Conservation (phyloP, 2,888 invertebrate species). For the Xanthia togata region DNA sequence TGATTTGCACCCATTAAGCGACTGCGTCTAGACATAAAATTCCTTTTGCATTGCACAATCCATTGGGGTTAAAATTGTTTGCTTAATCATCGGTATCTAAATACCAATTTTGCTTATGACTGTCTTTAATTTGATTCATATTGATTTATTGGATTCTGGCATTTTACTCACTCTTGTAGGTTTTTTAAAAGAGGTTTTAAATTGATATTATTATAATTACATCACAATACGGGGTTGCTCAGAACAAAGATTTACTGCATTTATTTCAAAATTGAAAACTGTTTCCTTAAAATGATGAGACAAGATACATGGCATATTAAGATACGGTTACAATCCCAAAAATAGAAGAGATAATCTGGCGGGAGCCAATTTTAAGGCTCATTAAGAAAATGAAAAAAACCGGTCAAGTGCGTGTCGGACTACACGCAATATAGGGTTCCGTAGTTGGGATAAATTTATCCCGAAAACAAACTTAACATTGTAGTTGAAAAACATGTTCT, state of each 20-base stretch:
- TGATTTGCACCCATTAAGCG: slow-evolving; percentile 87
- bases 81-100: slow-evolving; percentile 43
- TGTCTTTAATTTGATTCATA: background rate
- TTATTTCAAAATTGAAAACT: too few relatives aligned
- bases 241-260: too few relatives aligned
- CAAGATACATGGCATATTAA: background rate
- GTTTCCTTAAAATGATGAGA: too few relatives aligned
- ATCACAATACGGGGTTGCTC: background rate
- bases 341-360: background rate
- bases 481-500: too few relatives aligned
- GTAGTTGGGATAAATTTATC: too few relatives aligned
- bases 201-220: background rate
- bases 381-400: background rate
- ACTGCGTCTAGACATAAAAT: slow-evolving; percentile 82
- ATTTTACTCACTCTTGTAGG: background rate
- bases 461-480: too few relatives aligned
- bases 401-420: too few relatives aligned
- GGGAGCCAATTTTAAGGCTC: background rate
- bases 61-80: slow-evolving; percentile 74
- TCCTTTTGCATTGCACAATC: slow-evolving; percentile 83
- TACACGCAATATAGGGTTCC: too few relatives aligned
- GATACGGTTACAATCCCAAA: background rate
- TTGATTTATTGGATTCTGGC: background rate
- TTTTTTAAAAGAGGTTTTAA: background rate
- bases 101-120: slow-evolving; percentile 19